phyloP scores from a whole-genome alignment of 2,888 invertebrate species.

The Caenorhabditis parvicauda region DNA sequence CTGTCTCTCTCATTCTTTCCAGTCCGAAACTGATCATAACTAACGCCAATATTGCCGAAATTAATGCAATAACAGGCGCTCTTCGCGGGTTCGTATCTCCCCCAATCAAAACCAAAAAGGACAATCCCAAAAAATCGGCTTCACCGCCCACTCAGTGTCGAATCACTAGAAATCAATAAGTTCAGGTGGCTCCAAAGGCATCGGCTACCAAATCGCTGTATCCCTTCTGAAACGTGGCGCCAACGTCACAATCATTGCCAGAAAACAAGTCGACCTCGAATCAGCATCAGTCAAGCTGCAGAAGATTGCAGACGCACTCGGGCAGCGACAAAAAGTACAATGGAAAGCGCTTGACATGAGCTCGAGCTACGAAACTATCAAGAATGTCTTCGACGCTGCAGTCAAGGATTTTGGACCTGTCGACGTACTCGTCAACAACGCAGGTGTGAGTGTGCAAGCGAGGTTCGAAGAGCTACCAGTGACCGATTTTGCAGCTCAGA shows the following conservation, averaged over 20 bases:
- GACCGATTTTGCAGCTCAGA: constrained; percentile 67
- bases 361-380: constrained; percentile 43
- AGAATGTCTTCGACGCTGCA: constrained; percentile 68
- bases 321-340: constrained; percentile 43
- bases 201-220: constrained; percentile 52
- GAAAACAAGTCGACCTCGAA: constrained; percentile 72
- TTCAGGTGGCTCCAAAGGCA: constrained; percentile 60
- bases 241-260: constrained; percentile 84
- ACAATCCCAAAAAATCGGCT: not conserved
- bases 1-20: too few relatives aligned
- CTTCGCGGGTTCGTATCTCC: too few relatives aligned
- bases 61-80: too few relatives aligned
- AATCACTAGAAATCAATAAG: not conserved
- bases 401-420: constrained; percentile 77
- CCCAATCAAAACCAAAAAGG: too few relatives aligned
- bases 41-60: too few relatives aligned
- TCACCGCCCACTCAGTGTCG: not conserved
- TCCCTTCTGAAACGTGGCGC: constrained; percentile 72
- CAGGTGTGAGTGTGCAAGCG: constrained; percentile 71
- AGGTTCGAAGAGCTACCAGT: constrained; percentile 52
- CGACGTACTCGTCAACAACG: constrained; percentile 88
- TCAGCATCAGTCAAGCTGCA: constrained; percentile 23
- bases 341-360: constrained; percentile 54
- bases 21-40: too few relatives aligned
- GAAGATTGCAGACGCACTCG: constrained; percentile 31